phyloP scores from a whole-genome alignment of 2,888 invertebrate genomes.

The Gibbula magus region DNA sequence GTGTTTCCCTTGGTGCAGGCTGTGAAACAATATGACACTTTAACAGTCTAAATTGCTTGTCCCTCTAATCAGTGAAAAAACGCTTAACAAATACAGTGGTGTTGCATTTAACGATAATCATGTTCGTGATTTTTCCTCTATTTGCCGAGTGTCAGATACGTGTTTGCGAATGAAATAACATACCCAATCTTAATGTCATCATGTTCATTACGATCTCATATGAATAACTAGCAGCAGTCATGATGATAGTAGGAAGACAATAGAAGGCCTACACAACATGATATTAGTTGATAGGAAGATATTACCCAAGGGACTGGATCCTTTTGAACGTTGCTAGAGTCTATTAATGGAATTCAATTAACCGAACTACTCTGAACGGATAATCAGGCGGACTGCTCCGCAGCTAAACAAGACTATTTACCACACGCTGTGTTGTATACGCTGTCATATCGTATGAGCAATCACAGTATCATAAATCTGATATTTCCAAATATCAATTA shows the following conservation, averaged over 20 bases:
- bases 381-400: background rate
- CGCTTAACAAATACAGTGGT: too few relatives aligned
- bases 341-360: background rate
- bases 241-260: background rate
- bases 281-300: background rate
- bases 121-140: background rate
- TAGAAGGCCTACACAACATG: background rate
- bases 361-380: background rate
- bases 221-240: background rate
- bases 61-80: too few relatives aligned
- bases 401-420: too few relatives aligned
- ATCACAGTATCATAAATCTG: too few relatives aligned
- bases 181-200: background rate
- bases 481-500: too few relatives aligned
- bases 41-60: too few relatives aligned
- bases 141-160: background rate
- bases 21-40: too few relatives aligned
- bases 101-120: too few relatives aligned
- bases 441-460: too few relatives aligned
- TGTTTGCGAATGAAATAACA: background rate
- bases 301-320: background rate
- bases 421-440: too few relatives aligned
- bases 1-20: too few relatives aligned
- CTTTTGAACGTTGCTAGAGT: background rate
- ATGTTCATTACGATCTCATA: background rate